Percentiles rank a stretch among this genome's conserved stretches.
These are phyloP conservation scores for Cyphomyrmex costatus DNA, from an alignment of 1,140 invertebrate species.

Conservation along the genomic window DNA sequence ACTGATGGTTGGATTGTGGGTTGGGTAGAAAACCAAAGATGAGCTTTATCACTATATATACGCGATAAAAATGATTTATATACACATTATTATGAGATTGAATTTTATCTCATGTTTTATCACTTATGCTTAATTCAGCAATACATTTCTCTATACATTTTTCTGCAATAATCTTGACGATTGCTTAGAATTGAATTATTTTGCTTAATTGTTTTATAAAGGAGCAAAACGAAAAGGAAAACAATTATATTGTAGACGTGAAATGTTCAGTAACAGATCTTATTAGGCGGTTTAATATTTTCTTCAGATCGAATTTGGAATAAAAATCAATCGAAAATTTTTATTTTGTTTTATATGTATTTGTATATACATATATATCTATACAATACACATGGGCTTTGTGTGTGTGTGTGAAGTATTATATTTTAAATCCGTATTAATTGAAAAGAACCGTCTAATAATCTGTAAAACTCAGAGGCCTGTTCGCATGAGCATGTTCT, in stretches of 20 bases:
- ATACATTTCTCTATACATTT: slow-evolving; percentile 53
- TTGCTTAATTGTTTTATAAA: slow-evolving; percentile 36
- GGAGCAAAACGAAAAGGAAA: slow-evolving; percentile 26
- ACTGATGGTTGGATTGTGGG: slow-evolving; percentile 42
- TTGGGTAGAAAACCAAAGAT: slow-evolving; percentile 62
- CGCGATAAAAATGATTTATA: slow-evolving; percentile 45
- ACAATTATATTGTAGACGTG: slow-evolving; percentile 25
- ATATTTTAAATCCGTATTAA: slow-evolving; percentile 34
- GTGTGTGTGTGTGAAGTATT: not conserved
- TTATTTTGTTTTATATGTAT: not conserved
- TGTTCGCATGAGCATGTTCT: slow-evolving; percentile 78
- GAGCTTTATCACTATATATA: slow-evolving; percentile 38
- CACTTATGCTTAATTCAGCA: slow-evolving; percentile 46
- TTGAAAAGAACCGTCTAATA: slow-evolving; percentile 39
- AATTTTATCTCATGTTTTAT: slow-evolving; percentile 51
- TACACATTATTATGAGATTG: slow-evolving; percentile 38
- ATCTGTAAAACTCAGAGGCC: slow-evolving; percentile 61
- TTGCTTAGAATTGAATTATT: slow-evolving; percentile 60
- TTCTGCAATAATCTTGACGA: slow-evolving; percentile 37
- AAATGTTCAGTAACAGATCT: slow-evolving; percentile 45
- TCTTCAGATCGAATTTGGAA: not conserved
- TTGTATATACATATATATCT: slow-evolving; percentile 1
- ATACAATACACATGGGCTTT: not conserved
- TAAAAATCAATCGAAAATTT: not conserved
- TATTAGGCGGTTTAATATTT: slow-evolving; percentile 39